Evolutionary conservation across 2,888 invertebrate genomes (phyloP).

Genomic region (Tyria jacobaeae): DNA sequence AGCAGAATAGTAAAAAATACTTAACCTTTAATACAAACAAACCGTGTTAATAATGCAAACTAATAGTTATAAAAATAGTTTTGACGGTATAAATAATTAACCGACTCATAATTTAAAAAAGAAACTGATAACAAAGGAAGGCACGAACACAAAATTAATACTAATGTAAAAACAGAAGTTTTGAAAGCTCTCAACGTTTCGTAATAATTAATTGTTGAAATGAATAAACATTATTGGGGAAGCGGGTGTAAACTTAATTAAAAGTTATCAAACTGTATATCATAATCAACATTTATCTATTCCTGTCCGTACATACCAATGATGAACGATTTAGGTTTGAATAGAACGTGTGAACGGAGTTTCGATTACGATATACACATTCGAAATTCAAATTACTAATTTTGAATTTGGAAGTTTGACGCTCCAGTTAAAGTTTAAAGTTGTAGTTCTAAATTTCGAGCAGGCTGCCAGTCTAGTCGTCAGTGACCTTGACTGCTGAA

Average conservation of each 20-base stretch:
- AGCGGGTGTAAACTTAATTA: slow-evolving; percentile 53
- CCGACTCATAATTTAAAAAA: too few relatives aligned
- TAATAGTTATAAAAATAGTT: too few relatives aligned
- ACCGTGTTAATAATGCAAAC: neutral
- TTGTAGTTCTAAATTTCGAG: too few relatives aligned
- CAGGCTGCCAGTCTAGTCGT: too few relatives aligned
- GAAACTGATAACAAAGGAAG: slow-evolving; percentile 11
- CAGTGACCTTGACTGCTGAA: too few relatives aligned
- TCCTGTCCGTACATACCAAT: slow-evolving; percentile 21
- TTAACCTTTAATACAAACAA: too few relatives aligned
- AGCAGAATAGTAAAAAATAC: too few relatives aligned
- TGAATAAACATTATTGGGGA: slow-evolving; percentile 48
- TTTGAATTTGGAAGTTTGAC: too few relatives aligned
- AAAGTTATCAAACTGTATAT: slow-evolving; percentile 46
- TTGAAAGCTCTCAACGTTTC: slow-evolving; percentile 45
- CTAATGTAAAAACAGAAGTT: slow-evolving; percentile 40
- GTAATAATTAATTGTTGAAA: slow-evolving; percentile 52
- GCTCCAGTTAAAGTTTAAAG: too few relatives aligned
- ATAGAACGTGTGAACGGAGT: slow-evolving; percentile 29
- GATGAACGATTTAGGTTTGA: slow-evolving; percentile 32
- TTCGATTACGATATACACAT: slow-evolving; percentile 19
- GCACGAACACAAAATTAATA: slow-evolving; percentile 35
- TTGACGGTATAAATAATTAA: too few relatives aligned
- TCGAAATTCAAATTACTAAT: slow-evolving; percentile 16
- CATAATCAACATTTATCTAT: slow-evolving; percentile 46